Evolutionary conservation across 2,113 vertebrate genomes (phyloP).

Genomic region (Strix aluco): DNA sequence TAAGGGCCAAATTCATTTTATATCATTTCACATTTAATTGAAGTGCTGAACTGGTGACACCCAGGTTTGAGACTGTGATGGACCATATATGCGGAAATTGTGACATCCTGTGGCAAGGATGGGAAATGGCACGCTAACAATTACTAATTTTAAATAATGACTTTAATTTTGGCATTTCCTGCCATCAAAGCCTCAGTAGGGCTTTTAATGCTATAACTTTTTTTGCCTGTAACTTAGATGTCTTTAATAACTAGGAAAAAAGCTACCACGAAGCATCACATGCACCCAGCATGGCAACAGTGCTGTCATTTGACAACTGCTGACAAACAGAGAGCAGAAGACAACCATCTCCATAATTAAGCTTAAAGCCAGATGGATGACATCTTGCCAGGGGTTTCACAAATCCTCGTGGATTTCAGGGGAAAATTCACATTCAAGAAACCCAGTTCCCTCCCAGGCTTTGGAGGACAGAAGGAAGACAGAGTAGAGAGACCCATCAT

Average conservation of each 20-base stretch:
- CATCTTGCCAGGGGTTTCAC: not conserved
- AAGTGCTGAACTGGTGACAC: not conserved
- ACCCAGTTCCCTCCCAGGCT: not conserved
- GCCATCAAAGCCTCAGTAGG: not conserved
- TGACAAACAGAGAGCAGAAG: not conserved
- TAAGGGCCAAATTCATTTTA: not conserved
- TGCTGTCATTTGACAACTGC: not conserved
- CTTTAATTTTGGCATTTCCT: not conserved
- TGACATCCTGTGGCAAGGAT: conserved; percentile 47
- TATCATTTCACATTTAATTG: not conserved
- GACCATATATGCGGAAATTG: not conserved
- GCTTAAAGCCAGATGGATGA: not conserved
- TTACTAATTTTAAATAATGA: not conserved
- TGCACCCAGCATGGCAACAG: not conserved
- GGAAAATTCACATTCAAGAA: not conserved
- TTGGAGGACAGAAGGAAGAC: not conserved
- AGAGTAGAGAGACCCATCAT: not conserved
- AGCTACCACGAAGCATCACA: rapidly evolving
- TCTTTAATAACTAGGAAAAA: not conserved
- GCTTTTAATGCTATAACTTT: not conserved
- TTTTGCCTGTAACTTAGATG: not conserved
- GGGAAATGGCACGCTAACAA: not conserved
- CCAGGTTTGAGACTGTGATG: not conserved
- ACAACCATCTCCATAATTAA: not conserved
- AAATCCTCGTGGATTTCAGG: not conserved